Conservation (phyloP, 2,888 invertebrate species). For the Tenthredo scrophulariae region DNA sequence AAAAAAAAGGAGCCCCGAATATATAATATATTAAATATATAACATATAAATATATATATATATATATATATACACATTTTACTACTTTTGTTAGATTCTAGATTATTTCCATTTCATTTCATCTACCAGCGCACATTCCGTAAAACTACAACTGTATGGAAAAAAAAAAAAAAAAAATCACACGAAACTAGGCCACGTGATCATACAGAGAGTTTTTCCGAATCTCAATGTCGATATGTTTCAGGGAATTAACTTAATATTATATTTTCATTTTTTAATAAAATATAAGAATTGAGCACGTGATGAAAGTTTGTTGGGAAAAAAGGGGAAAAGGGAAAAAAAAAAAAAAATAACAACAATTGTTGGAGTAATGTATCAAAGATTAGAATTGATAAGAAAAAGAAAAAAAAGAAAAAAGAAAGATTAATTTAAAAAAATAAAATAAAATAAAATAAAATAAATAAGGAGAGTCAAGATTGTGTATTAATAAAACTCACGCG, state of each 20-base stretch:
- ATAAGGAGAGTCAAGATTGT: background rate
- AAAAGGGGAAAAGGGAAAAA: background rate
- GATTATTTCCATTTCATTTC: background rate
- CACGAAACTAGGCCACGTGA: constrained; percentile 37
- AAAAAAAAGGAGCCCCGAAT: background rate
- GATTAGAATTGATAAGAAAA: background rate
- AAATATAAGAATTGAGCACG: background rate
- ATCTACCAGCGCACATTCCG: background rate
- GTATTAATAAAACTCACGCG: constrained; percentile 18
- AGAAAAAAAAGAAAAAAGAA: background rate
- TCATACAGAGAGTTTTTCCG: background rate
- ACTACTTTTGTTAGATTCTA: background rate
- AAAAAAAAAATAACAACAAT: background rate
- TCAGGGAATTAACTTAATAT: background rate
- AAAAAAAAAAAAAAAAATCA: background rate
- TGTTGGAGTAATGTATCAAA: background rate
- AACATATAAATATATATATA: too few relatives aligned
- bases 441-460: background rate
- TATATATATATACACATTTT: background rate
- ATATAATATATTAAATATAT: too few relatives aligned
- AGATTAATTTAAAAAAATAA: background rate
- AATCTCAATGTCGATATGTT: background rate
- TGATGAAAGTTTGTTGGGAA: background rate
- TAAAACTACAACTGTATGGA: background rate
- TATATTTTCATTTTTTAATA: background rate